Evolutionary conservation across 2,113 vertebrate genomes (phyloP), one percentile per base, ranked within the genome.

Genomic region (Patagioenas fasciata): DNA sequence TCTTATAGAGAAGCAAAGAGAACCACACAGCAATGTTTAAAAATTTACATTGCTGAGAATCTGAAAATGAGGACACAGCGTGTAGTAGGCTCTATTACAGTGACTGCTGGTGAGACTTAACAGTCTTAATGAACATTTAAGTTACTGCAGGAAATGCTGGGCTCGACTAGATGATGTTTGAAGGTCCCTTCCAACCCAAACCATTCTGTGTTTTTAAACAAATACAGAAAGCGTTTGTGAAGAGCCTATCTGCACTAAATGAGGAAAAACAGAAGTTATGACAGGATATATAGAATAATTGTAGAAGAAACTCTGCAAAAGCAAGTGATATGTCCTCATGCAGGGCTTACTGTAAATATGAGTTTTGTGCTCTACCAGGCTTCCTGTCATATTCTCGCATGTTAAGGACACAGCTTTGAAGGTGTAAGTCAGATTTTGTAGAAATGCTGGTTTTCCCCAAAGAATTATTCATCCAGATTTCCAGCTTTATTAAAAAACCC

Each of bases 401-500:
- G 13, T 42, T 80, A 66, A 75, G 48, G 51, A 61, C 32, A 29
- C 11, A 48, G 13, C 8, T 64, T 91, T 58, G 25, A 17, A 47
- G 25, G 9, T 38, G 6, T 48, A 58, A 38, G 6, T n/a, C 31
- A 60, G 13, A 34, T 62, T 88, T 85, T 77, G 29, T 31, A 50
- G 60, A 77, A 71, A 31, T 24, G 11, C 9, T 67, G 44, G 2
- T 12, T 53, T 62, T 77, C 34, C 11, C 8, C 38, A 42, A 77
- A 58, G 14, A 77, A 48, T 21, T 1, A 47, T 69, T 58, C 5
- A 53, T 50, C 10, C 72, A 48, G 18, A 53, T 38, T 28, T 29
- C 23, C 31, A 80, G 4, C 10, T 48, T 72, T 36, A 57, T 42
- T 18, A 13, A 74, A 11, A 3, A 2, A 0, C 4, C 1, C 40